Evolutionary conservation across 2,113 vertebrate species (phyloP), one percentile per base, ranked within the genome.

Genomic region (Chaenocephalus aceratus): DNA sequence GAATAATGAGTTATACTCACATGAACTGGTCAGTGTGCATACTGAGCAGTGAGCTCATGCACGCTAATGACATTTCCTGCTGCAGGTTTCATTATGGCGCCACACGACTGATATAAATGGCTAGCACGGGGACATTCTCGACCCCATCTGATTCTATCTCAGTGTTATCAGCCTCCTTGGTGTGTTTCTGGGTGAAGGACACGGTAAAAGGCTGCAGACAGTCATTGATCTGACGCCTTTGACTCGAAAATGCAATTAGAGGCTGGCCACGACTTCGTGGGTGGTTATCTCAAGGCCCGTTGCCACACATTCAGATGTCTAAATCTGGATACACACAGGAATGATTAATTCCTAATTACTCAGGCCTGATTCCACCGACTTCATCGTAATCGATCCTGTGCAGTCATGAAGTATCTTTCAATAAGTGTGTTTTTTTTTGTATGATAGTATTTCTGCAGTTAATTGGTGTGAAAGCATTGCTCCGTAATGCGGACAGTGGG

Each of bases 191-290:
- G 71, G 72, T 86, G 86, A 92, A 92, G 88, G 91, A 87, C 89
- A 64, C 44, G 0, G 69, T 61, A 61, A 84, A 86, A 87, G 79
- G 68, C 83, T 83, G 73, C 76, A 83, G 68, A 80, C 57, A 45
- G 72, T 74, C 88, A 89, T 88, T 89, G 87, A 93, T 92, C 90
- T 58, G 75, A 75, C 4, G 83, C 72, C 80, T 86, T 88, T 79
- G 86, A 93, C 87, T 90, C 26, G n/a, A 86, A 91, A 87, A 91
- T 89, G 85, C 82, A 91, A 92, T 93, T 90, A 93, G 82, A 81
- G 75, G 30, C 62, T 5, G 69, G 80, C 76, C 72, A 59, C 3
- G 54, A 59, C 86, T 91, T 44, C 6, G 72, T 83, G 83, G 89
- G 84, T 78, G 87, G 91, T 88, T 88, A 90, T 91, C 87, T 75